Evolutionary conservation across 2,113 vertebrate genomes (phyloP).

Genomic region (Ginglymostoma cirratum): DNA sequence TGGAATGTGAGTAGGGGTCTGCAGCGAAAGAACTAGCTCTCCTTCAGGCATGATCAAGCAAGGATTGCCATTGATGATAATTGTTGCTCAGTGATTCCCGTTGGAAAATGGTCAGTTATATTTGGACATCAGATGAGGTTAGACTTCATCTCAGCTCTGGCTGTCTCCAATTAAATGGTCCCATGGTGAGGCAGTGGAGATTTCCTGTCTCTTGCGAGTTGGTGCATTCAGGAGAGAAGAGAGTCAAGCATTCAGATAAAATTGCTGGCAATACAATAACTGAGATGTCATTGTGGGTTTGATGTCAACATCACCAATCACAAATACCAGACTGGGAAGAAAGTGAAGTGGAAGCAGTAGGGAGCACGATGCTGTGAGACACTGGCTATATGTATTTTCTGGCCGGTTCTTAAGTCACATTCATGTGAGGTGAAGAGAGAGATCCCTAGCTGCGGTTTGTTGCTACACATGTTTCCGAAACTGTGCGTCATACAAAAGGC

Average conservation of each 20-base stretch:
- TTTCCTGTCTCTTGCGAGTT: not conserved
- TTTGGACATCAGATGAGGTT: not conserved
- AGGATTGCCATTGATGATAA: not conserved
- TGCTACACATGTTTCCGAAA: not conserved
- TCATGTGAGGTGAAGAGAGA: too few species aligned
- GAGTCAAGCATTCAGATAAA: not conserved
- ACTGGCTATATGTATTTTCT: not conserved
- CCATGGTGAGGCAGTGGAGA: not conserved
- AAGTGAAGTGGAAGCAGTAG: not conserved
- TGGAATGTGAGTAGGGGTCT: not conserved
- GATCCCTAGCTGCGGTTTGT: not conserved
- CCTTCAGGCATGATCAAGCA: not conserved
- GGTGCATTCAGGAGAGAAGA: not conserved
- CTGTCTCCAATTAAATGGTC: not conserved
- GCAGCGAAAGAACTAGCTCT: not conserved
- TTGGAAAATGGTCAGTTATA: not conserved
- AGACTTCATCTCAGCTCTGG: not conserved
- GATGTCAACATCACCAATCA: not conserved
- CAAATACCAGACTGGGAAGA: not conserved
- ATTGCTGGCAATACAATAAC: not conserved
- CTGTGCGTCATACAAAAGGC: not conserved
- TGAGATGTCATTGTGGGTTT: not conserved
- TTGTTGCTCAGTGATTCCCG: not conserved
- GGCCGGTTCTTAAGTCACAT: not conserved
- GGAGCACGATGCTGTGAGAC: not conserved